phyloP scores from a whole-genome alignment of 2,888 invertebrate genomes.

The Pterostichus niger region DNA sequence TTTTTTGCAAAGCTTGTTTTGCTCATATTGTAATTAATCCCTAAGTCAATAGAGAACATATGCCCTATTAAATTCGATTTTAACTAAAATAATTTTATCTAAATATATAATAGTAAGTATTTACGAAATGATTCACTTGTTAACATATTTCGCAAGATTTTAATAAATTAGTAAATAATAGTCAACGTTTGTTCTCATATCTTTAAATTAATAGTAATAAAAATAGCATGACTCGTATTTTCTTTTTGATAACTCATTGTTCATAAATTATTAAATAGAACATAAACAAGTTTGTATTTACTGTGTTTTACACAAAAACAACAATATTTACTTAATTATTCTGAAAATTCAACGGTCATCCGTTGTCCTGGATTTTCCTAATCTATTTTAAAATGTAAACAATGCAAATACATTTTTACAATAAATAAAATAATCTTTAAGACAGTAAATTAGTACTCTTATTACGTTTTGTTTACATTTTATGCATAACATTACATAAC shows the following conservation, averaged over 20 bases:
- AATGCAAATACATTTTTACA: not conserved
- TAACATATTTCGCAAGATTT: not conserved
- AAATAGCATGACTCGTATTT: conserved; percentile 22
- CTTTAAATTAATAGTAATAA: not conserved
- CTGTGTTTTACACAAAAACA: conserved; percentile 14
- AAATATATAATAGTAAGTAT: not conserved
- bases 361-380: not conserved
- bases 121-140: not conserved
- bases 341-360: not conserved
- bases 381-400: not conserved
- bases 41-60: no score
- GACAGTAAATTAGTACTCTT: not conserved
- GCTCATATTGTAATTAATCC: no score
- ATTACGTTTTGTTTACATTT: conserved; percentile 16
- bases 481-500: conserved; percentile 7
- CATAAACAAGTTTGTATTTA: conserved; percentile 53
- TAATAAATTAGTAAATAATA: not conserved
- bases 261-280: conserved; percentile 39
- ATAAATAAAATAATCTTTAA: not conserved
- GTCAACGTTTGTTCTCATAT: not conserved
- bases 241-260: conserved; percentile 47
- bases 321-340: conserved; percentile 48
- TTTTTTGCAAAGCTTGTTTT: no score
- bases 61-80: no score
- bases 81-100: no score